Evolutionary conservation across 2,888 invertebrate genomes (phyloP).

Genomic region (Diplazon laetatorius): DNA sequence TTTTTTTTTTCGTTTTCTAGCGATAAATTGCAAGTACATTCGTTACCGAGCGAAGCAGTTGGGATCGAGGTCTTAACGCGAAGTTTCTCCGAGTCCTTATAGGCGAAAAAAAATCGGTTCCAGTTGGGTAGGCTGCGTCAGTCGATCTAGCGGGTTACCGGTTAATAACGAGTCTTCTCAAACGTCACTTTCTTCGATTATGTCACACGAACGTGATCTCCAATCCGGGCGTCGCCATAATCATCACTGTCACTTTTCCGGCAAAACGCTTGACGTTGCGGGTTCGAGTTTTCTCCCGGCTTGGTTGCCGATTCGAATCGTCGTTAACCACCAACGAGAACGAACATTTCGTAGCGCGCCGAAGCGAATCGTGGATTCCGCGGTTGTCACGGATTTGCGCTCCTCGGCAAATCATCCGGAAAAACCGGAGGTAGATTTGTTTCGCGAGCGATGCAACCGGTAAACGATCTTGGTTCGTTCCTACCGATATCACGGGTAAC

Average conservation of each 20-base stretch:
- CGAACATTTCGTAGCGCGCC: conserved; percentile 45
- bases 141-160: conserved; percentile 55
- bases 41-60: conserved; percentile 1
- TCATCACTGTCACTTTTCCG: conserved; percentile 69
- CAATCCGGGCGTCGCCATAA: conserved; percentile 9
- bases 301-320: conserved; percentile 26
- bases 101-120: no score
- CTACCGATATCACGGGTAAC: conserved; percentile 9
- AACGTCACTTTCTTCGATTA: conserved; percentile 74
- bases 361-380: conserved; percentile 64
- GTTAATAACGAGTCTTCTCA: conserved; percentile 70
- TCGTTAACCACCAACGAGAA: conserved; percentile 10
- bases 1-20: no score
- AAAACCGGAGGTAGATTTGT: conserved; percentile 66
- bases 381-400: conserved; percentile 67
- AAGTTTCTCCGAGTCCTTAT: conserved; percentile 11
- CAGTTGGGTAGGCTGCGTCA: no score
- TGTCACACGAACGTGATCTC: conserved; percentile 65
- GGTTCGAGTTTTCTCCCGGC: conserved; percentile 56
- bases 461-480: conserved; percentile 44
- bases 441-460: conserved; percentile 50
- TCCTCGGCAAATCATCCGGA: conserved; percentile 67
- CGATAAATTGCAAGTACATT: not conserved
- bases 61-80: not conserved
- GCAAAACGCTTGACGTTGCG: conserved; percentile 49